A percentile compares a stretch with the other conserved stretches of the same genome.
Evolutionary conservation across 2,797 vertebrate species (phyloP).

Genomic region (Pempheris klunzingeri): DNA sequence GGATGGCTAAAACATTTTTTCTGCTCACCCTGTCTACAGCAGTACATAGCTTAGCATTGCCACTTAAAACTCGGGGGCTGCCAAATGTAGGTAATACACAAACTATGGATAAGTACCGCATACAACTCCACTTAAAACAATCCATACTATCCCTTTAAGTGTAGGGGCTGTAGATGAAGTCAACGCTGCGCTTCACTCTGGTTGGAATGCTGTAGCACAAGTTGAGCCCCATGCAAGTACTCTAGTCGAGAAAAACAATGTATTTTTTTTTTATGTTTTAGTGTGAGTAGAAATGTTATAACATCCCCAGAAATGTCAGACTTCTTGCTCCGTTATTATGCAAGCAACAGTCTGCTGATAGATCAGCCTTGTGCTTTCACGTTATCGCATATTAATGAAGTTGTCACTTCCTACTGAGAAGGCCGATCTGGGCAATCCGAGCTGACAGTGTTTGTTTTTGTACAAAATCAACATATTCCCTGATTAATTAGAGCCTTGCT

Average conservation of each 20-base stretch:
- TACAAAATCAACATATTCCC: constrained; percentile 41
- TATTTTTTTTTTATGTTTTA: not conserved
- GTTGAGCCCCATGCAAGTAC: not conserved
- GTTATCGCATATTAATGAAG: constrained; percentile 18
- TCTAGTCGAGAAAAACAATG: not conserved
- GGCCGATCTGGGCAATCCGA: constrained; percentile 30
- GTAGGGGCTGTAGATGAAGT: not conserved
- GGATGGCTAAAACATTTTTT: no score
- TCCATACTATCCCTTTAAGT: not conserved
- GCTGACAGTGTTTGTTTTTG: constrained; percentile 49
- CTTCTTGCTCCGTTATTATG: constrained; percentile 9
- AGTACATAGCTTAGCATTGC: no score
- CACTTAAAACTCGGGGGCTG: no score
- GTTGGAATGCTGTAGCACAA: constrained; percentile 8
- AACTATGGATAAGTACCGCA: no score
- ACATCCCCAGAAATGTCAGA: constrained; percentile 17
- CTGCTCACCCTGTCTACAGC: no score
- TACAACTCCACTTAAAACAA: no score
- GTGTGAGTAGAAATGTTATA: not conserved
- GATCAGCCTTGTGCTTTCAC: constrained; percentile 16
- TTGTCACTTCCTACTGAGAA: constrained; percentile 22
- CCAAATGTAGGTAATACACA: no score
- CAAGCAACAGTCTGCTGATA: not conserved
- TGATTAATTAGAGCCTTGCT: constrained; percentile 23
- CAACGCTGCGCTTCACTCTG: not conserved